Evolutionary conservation across 2,113 vertebrate genomes (phyloP).

Genomic region (Rafetus swinhoei): DNA sequence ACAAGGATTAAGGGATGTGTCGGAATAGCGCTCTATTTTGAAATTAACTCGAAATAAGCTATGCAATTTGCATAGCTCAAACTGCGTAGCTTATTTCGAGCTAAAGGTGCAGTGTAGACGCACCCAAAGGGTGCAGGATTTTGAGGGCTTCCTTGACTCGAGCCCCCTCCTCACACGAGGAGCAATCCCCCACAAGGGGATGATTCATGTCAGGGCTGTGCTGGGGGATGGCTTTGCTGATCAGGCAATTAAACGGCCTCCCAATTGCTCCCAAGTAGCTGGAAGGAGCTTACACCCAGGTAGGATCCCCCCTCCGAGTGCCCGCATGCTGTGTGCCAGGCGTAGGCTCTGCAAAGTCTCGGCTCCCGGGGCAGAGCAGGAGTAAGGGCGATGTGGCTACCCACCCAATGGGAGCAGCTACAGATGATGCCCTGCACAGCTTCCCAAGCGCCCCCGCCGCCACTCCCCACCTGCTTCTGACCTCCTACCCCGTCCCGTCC

Average conservation of each 20-base stretch:
- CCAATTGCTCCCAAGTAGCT: neutral
- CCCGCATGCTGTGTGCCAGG: neutral
- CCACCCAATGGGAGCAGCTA: neutral
- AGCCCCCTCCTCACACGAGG: neutral
- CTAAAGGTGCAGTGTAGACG: too few species aligned
- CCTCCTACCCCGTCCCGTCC: neutral
- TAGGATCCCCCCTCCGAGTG: neutral
- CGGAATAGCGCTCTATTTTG: too few species aligned
- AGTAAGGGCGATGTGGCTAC: neutral
- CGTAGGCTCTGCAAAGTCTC: neutral
- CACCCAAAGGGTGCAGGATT: neutral
- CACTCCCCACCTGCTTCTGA: neutral
- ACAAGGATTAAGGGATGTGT: too few species aligned
- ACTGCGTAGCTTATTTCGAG: too few species aligned
- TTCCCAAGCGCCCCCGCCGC: conserved; percentile 49
- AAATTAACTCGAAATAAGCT: too few species aligned
- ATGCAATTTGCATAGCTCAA: too few species aligned
- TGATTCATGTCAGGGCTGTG: neutral
- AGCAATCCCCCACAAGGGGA: too few species aligned
- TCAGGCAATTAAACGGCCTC: neutral
- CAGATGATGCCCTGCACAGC: conserved; percentile 30
- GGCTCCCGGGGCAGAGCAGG: neutral
- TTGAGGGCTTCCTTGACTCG: neutral
- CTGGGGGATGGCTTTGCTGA: neutral
- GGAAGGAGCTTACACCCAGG: neutral